Percentiles rank a stretch among this genome's conserved stretches.
phyloP scores from a whole-genome alignment of 2,113 vertebrate species.

The Alligator sinensis region DNA sequence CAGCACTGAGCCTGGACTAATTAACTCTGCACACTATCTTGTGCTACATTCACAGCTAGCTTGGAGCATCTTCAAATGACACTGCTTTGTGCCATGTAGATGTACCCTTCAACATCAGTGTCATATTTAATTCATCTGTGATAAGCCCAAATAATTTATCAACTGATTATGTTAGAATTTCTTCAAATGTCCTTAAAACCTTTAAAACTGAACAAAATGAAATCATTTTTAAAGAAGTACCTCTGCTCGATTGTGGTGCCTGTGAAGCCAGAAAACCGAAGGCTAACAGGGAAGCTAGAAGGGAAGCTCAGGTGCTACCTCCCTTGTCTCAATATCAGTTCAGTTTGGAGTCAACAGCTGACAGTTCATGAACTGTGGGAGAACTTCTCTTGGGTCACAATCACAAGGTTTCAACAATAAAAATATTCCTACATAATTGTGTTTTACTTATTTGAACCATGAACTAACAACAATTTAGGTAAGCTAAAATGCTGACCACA shows the following conservation, averaged over 20 bases:
- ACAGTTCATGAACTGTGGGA: background rate
- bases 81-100: no score
- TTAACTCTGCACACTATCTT: no score
- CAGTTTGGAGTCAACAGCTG: background rate
- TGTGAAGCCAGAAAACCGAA: fast-evolving
- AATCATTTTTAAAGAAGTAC: background rate
- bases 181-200: background rate
- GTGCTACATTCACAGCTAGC: background rate
- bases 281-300: background rate
- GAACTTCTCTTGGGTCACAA: background rate
- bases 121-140: background rate
- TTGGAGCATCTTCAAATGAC: no score
- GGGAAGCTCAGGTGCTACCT: background rate
- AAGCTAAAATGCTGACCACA: background rate
- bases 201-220: background rate
- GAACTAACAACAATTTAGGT: background rate
- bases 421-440: background rate
- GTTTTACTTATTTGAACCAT: fast-evolving
- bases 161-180: background rate
- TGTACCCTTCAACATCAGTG: no score
- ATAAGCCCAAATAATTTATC: background rate
- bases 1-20: no score
- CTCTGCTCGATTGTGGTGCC: background rate
- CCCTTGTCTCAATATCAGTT: background rate
- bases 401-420: background rate